phyloP scores from a whole-genome alignment of 2,113 vertebrate genomes.

The Mobula birostris region DNA sequence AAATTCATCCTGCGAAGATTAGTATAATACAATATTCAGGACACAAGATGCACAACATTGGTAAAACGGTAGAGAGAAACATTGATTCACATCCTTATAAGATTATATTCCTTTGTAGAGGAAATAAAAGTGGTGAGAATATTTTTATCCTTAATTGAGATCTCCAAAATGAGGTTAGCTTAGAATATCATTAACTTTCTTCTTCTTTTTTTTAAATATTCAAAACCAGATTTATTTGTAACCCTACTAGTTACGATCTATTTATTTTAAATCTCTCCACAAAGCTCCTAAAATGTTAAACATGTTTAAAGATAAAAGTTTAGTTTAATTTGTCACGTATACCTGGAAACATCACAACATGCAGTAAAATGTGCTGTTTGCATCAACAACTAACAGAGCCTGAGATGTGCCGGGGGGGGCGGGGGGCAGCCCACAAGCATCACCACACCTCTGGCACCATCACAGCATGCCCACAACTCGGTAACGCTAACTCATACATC shows the following conservation, averaged over 20 bases:
- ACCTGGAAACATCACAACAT: too few relatives aligned
- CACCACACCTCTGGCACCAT: too few relatives aligned
- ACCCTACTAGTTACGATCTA: not conserved
- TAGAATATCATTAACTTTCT: not conserved
- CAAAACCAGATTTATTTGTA: not conserved
- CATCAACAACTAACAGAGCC: too few relatives aligned
- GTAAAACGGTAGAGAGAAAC: not conserved
- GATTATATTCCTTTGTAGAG: not conserved
- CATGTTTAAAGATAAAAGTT: not conserved
- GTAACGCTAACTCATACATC: too few relatives aligned
- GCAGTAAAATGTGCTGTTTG: too few relatives aligned
- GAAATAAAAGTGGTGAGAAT: not conserved
- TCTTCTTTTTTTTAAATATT: not conserved
- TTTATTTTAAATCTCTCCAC: not conserved
- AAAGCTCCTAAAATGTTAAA: not conserved
- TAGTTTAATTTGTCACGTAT: too few relatives aligned
- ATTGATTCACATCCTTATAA: not conserved
- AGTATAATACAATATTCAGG: not conserved
- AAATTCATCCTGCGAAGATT: constrained; percentile 26
- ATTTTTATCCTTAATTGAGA: not conserved
- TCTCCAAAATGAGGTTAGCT: not conserved
- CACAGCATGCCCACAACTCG: too few relatives aligned
- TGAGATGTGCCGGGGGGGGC: too few relatives aligned
- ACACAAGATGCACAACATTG: not conserved
- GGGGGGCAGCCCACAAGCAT: too few relatives aligned